These are phyloP conservation scores for Illadopsis cleaveri DNA, from an alignment of 2,113 vertebrate genomes.

Conservation along the genomic window DNA sequence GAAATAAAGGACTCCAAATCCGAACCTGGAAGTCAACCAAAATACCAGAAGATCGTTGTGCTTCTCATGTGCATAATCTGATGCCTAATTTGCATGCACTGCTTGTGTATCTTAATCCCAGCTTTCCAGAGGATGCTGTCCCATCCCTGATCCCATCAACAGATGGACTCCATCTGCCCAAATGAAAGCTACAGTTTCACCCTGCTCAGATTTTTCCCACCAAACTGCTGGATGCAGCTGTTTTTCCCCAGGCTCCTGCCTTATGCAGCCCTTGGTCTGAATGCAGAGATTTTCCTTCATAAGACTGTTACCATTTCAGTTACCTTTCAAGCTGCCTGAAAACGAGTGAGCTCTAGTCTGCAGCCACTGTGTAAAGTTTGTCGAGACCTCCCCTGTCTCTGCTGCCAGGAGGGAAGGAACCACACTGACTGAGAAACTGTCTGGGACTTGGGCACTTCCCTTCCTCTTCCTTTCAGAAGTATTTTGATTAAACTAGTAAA, in stretches of 20 bases:
- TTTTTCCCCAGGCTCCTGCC: background rate
- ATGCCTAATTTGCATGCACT: constrained; percentile 34
- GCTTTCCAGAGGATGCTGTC: constrained; percentile 33
- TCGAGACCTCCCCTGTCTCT: rapidly evolving
- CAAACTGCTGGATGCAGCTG: constrained; percentile 13
- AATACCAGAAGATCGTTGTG: background rate
- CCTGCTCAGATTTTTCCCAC: background rate
- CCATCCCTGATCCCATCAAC: constrained; percentile 21
- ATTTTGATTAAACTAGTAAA: background rate
- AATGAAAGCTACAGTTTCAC: background rate
- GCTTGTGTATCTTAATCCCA: constrained; percentile 35
- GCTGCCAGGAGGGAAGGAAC: background rate
- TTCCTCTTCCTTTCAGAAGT: background rate
- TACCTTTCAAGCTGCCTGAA: background rate
- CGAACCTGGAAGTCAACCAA: constrained; percentile 21
- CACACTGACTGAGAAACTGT: background rate
- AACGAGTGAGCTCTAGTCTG: background rate
- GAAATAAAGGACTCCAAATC: constrained; percentile 45
- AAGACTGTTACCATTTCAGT: background rate
- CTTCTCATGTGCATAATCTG: constrained; percentile 28
- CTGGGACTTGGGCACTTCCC: background rate
- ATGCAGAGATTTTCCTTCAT: background rate
- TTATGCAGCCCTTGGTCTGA: background rate
- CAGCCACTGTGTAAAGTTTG: background rate
- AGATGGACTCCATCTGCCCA: constrained; percentile 39